Percentiles rank a stretch among this genome's conserved stretches.
These are phyloP conservation scores for Lucilia sericata DNA, from an alignment of 1,140 invertebrate species.

Conservation along the genomic window DNA sequence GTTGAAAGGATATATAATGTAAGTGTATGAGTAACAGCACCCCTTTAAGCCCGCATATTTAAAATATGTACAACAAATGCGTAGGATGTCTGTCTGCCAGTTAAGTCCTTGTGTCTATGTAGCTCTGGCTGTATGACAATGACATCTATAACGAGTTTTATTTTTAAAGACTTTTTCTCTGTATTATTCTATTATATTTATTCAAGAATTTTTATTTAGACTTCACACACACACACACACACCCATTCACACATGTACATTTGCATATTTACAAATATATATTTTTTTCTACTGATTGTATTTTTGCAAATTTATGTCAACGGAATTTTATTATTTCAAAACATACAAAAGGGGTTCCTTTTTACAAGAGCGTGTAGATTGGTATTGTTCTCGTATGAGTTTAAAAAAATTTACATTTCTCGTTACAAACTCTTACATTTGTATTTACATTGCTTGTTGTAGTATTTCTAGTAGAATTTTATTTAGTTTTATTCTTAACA, in stretches of 20 bases:
- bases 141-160: conserved; percentile 35
- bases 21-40: neutral
- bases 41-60: conserved; percentile 1
- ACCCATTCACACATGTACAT: neutral
- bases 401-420: neutral
- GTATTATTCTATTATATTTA: conserved; percentile 27
- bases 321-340: conserved; percentile 12
- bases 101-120: neutral
- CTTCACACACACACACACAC: neutral
- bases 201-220: conserved; percentile 25
- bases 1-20: neutral
- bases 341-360: neutral
- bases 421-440: neutral
- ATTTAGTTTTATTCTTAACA: no score
- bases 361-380: neutral
- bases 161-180: conserved; percentile 7
- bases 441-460: no score
- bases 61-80: neutral
- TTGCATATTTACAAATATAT: neutral
- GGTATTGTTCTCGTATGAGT: no score
- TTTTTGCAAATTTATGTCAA: conserved; percentile 31
- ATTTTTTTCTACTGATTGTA: neutral
- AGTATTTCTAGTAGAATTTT: no score
- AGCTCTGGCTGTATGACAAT: conserved; percentile 7
- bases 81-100: neutral